phyloP scores from a whole-genome alignment of 2,888 invertebrate genomes.

The Tenodera sinensis region DNA sequence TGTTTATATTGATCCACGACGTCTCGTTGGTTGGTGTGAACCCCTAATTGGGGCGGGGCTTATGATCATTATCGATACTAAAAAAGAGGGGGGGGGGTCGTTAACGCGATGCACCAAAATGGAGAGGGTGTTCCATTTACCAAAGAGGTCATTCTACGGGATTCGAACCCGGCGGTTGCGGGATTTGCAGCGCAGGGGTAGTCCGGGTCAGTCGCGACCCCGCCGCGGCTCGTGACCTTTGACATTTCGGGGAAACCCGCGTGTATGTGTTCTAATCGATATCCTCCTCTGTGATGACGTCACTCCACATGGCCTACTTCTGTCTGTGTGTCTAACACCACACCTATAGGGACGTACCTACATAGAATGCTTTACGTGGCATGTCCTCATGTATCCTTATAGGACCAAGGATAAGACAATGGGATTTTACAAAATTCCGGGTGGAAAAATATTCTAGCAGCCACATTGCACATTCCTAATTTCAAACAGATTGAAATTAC shows the following conservation, averaged over 20 bases:
- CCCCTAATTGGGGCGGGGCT: background rate
- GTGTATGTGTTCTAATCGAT: background rate
- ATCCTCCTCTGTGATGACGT: background rate
- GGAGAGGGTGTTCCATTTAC: background rate
- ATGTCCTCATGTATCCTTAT: background rate
- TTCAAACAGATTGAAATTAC: too few relatives aligned
- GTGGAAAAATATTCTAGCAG: too few relatives aligned
- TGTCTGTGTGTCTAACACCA: background rate
- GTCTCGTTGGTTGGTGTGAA: background rate
- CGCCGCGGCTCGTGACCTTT: background rate
- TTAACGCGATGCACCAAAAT: background rate
- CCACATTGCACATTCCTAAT: too few relatives aligned
- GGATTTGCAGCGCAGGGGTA: background rate
- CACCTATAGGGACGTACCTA: background rate
- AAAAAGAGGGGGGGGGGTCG: background rate
- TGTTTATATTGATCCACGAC: background rate
- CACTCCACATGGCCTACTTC: background rate
- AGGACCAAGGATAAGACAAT: background rate
- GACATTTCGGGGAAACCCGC: background rate
- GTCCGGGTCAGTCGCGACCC: background rate
- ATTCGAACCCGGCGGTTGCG: background rate
- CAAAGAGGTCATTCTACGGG: background rate
- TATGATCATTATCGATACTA: background rate
- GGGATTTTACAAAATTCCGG: too few relatives aligned
- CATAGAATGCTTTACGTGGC: background rate